Evolutionary conservation across 2,113 vertebrate species (phyloP), one percentile per base, ranked within the genome.

Genomic region (Hypanus sabinus): DNA sequence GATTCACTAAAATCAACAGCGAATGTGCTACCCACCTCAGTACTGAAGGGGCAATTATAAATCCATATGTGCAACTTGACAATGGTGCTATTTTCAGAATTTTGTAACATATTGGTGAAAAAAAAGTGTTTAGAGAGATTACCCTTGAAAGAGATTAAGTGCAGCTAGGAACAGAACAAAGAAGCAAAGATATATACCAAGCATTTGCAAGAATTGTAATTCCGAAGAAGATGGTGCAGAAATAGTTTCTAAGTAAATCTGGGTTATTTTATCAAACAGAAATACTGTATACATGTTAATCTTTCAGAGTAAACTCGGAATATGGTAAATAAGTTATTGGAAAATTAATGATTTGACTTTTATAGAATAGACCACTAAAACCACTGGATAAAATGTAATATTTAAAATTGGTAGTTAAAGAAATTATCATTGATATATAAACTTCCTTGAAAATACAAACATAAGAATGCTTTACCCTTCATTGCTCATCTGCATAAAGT

Each of bases 1-100:
- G 96, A 96, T 96, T 96, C 95, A 96, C 95, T 94, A 95, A 94
- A 96, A 96, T 97, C 96, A 97, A 97, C 95, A 96, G 96, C 73
- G 81, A 71, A 94, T 77, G 93, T 71, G 88, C 81, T 94, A 94
- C 76, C 57, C 73, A 90, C 94, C 93, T 92, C 94, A 93, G 94
- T 80, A 94, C 75, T 76, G 93, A 94, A 68, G 94, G 94, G 90
- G 79, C 76, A 94, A 94, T 95, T 80, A 11, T 92, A 94, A 70
- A 94, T 70, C 94, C 94, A 95, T 88, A 81, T 94, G 94, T 95
- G 95, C 96, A 97, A 95, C 94, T 94, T 87, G 87, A 96, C 95
- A 95, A 95, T 94, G 95, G 94, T 94, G 94, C 94, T 90, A 77
- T 95, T 96, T 95, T 95, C 94, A 94, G 95, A 94, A 94, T 94